Evolutionary conservation across 1,140 invertebrate genomes (phyloP).

Genomic region (Dendroctonus ponderosae): DNA sequence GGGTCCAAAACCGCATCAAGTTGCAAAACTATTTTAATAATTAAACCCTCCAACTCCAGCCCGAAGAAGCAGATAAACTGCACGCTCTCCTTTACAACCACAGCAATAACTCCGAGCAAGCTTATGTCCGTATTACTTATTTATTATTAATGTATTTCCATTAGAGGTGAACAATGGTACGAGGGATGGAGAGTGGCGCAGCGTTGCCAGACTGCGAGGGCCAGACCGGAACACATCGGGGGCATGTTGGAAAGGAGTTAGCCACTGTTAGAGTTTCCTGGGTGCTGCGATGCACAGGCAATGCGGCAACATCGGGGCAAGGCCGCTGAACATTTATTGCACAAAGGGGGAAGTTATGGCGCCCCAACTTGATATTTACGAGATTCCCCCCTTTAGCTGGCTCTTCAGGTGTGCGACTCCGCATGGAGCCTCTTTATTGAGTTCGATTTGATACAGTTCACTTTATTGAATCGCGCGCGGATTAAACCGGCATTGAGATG

Average conservation of each 20-base stretch:
- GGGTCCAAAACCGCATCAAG: too few species aligned
- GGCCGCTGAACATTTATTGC: constrained; percentile 18
- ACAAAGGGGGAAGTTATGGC: constrained; percentile 21
- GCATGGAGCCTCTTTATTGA: constrained; percentile 9
- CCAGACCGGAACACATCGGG: not conserved
- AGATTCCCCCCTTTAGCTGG: constrained; percentile 25
- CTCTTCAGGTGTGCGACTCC: constrained; percentile 23
- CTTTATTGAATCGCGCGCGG: too few species aligned
- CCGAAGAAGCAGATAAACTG: constrained; percentile 9
- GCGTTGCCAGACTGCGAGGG: constrained; percentile 6
- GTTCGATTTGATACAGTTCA: constrained; percentile 4
- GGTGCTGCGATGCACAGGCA: not conserved
- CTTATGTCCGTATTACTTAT: constrained; percentile 41
- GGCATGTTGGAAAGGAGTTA: not conserved
- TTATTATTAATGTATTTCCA: constrained; percentile 48
- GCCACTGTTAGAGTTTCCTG: not conserved
- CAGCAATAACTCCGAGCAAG: constrained; percentile 40
- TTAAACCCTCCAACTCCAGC: constrained; percentile 16
- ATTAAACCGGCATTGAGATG: too few species aligned
- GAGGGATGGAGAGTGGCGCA: constrained; percentile 31
- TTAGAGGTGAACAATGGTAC: constrained; percentile 44
- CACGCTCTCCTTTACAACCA: constrained; percentile 19
- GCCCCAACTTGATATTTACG: constrained; percentile 34
- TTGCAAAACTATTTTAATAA: constrained; percentile 18
- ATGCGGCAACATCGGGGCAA: constrained; percentile 10